Conservation (phyloP, 2,797 vertebrate species). For the Capromys pilorides region DNA sequence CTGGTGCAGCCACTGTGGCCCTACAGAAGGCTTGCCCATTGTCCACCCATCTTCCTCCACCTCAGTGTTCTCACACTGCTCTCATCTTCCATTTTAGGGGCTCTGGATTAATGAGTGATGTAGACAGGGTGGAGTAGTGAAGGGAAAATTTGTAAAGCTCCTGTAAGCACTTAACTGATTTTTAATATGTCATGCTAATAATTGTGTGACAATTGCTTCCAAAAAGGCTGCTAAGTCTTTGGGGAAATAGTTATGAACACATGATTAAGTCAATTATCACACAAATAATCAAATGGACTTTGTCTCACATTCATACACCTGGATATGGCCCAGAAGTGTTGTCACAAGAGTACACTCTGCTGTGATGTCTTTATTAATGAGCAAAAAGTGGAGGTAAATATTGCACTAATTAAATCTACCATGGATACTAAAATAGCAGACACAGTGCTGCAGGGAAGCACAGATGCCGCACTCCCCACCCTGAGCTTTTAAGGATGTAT, state of each 20-base stretch:
- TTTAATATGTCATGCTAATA: constrained; percentile 51
- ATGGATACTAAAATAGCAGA: constrained; percentile 62
- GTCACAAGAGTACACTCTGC: background rate
- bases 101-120: background rate
- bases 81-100: background rate
- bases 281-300: constrained; percentile 55
- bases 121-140: background rate
- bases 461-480: background rate
- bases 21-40: background rate
- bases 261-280: constrained; percentile 58
- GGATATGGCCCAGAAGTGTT: background rate
- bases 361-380: constrained; percentile 72
- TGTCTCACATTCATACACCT: constrained; percentile 43
- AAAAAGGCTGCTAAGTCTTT: constrained; percentile 13
- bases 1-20: background rate
- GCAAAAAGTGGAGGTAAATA: constrained; percentile 67
- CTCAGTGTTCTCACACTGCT: background rate
- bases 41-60: background rate
- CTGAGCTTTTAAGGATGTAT: constrained; percentile 1
- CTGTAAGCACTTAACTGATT: constrained; percentile 58
- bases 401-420: constrained; percentile 71
- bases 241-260: constrained; percentile 53
- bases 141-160: background rate
- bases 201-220: constrained; percentile 41
- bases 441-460: background rate